Evolutionary conservation across 2,888 invertebrate species (phyloP), one percentile per base, ranked within the genome.

Genomic region (Drosophila hamatofila): DNA sequence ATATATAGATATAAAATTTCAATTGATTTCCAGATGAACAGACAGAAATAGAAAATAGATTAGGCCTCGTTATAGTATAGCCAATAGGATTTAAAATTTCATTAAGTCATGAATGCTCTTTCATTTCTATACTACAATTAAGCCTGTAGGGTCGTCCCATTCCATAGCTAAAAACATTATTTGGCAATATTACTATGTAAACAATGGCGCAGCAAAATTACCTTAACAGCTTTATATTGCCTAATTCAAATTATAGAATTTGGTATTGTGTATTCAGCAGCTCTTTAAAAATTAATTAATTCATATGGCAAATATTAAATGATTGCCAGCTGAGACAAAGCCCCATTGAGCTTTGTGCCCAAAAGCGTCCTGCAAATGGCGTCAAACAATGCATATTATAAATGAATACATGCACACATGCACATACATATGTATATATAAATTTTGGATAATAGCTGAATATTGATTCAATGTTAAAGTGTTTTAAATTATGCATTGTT

Each of bases 231-330:
- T 27, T n/a, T 52, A 4, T 37, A 23, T 52, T 25, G 21, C 16
- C 52, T n/a, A 37, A 37, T 23, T 54, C 25, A 27, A 54, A 25
- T 35, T 57, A 4, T 30, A 7, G 30, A 16, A 16, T 49, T 14
- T 48, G 6, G 12, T 2, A 49, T 35, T 55, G 44, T 39, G 37
- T 21, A 37, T 23, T 58, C 51, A 42, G 42, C 18, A 58, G 41
- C 18, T 49, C 44, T 77, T 68, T 37, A 62, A 72, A 69, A 62
- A 65, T 51, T 64, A 54, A 73, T 55, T 58, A 58, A 55, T 69
- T 59, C 56, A 48, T 21, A 46, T 48, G 54, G 35, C 51, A 62
- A 60, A 65, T 46, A 54, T 62, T 58, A 54, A 72, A 61, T 54
- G 61, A 37, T 62, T 55, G 33, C 46, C 42, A 63, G 42, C 41